Conservation (phyloP, 2,797 vertebrate genomes). For the Chromis chromis region DNA sequence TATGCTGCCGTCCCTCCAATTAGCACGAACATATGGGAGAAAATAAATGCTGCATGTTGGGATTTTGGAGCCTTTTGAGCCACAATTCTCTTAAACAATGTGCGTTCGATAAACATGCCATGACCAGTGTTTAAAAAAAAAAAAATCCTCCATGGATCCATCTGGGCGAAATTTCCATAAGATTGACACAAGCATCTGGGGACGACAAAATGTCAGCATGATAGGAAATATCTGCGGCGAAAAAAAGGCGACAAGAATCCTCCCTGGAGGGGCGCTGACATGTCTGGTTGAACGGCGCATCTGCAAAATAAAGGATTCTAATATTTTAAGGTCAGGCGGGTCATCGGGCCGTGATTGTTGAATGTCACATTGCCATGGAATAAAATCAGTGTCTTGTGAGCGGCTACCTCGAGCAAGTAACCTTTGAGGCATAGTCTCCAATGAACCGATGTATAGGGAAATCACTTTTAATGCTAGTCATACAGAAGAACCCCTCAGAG, state of each 20-base stretch:
- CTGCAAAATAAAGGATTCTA: constrained; percentile 58
- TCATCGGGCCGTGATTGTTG: constrained; percentile 34
- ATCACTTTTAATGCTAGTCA: constrained; percentile 56
- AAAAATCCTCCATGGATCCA: constrained; percentile 28
- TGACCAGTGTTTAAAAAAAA: constrained; percentile 10
- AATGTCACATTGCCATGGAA: constrained; percentile 65
- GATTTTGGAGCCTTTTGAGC: constrained; percentile 3
- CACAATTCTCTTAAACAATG: not conserved
- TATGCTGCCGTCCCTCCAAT: constrained; percentile 18
- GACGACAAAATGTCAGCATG: constrained; percentile 67
- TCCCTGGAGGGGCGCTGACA: constrained; percentile 28
- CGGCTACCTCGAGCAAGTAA: constrained; percentile 38
- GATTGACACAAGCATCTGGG: constrained; percentile 57
- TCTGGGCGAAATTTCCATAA: constrained; percentile 54
- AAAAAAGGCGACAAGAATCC: constrained; percentile 5
- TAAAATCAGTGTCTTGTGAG: constrained; percentile 36
- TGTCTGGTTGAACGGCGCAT: constrained; percentile 35
- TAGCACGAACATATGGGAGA: constrained; percentile 39
- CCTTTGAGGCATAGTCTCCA: constrained; percentile 56
- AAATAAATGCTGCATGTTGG: constrained; percentile 22
- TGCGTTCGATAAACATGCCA: constrained; percentile 25
- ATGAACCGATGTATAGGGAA: constrained; percentile 51
- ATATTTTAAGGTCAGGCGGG: constrained; percentile 46
- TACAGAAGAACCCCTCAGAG: constrained; percentile 40
- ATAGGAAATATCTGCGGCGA: constrained; percentile 42